Conservation (phyloP, 2,888 invertebrate species). For the Trichacis sp. region DNA sequence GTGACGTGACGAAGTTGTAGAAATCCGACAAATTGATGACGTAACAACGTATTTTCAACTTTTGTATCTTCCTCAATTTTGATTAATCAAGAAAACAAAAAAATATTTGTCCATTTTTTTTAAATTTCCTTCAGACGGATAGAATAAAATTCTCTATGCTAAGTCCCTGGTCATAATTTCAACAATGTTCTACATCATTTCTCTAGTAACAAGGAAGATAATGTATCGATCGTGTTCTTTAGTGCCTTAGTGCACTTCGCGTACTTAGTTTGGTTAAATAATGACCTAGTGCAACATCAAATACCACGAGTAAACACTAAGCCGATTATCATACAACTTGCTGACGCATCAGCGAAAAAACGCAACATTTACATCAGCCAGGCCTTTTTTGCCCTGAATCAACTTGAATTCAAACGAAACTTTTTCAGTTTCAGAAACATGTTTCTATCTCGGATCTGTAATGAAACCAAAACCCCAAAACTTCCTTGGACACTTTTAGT, state of each 20-base stretch:
- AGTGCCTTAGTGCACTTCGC: conserved; percentile 1
- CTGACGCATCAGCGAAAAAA: conserved; percentile 8
- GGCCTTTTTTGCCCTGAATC: conserved; percentile 20
- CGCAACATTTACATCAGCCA: background rate
- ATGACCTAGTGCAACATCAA: background rate
- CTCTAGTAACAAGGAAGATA: too few relatives aligned
- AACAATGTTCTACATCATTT: too few relatives aligned
- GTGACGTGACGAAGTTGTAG: too few relatives aligned
- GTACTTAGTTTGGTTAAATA: conserved; percentile 5
- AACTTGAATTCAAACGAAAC: conserved; percentile 34
- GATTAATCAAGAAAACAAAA: too few relatives aligned
- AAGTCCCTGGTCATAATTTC: too few relatives aligned
- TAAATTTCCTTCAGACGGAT: too few relatives aligned
- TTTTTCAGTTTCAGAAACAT: conserved; percentile 38
- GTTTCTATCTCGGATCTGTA: conserved; percentile 38
- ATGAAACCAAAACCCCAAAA: conserved; percentile 36
- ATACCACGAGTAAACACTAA: conserved; percentile 8
- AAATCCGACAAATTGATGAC: too few relatives aligned
- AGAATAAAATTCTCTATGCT: too few relatives aligned
- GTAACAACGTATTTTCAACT: too few relatives aligned
- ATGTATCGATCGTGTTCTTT: conserved; percentile 9
- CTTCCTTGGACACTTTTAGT: conserved; percentile 39
- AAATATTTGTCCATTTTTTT: too few relatives aligned
- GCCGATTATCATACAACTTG: background rate
- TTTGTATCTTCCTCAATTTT: too few relatives aligned